A percentile compares a stretch with the other conserved stretches of the same genome.
These are phyloP conservation scores for Scaptomyza reducta DNA, from an alignment of 2,888 invertebrate genomes.

Conservation along the genomic window DNA sequence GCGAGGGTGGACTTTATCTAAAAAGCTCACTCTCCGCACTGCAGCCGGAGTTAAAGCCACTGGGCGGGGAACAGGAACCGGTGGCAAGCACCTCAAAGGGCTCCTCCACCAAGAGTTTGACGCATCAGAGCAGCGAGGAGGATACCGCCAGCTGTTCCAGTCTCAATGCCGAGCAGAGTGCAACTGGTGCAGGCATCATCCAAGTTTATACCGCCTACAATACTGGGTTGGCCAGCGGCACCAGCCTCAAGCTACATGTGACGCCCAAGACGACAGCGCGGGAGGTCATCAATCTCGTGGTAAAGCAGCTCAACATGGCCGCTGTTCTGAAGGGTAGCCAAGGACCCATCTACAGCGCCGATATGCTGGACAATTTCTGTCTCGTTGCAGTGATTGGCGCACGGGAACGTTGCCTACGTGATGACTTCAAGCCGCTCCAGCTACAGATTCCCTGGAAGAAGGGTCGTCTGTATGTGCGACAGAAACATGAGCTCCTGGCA, in stretches of 20 bases:
- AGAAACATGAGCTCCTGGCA: constrained; percentile 94
- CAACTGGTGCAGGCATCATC: constrained; percentile 82
- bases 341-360: constrained; percentile 93
- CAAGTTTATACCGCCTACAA: constrained; percentile 98
- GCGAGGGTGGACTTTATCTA: constrained; percentile 83
- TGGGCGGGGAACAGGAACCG: constrained; percentile 59
- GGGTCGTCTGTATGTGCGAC: constrained; percentile 95
- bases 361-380: constrained; percentile 94
- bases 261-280: constrained; percentile 96
- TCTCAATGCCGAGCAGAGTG: constrained; percentile 58
- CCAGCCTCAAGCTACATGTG: constrained; percentile 96
- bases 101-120: constrained; percentile 72
- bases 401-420: constrained; percentile 95
- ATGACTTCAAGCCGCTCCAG: constrained; percentile 96
- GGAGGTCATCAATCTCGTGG: constrained; percentile 97
- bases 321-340: constrained; percentile 93
- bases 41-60: constrained; percentile 85
- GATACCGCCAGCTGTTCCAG: constrained; percentile 77
- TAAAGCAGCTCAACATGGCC: constrained; percentile 97
- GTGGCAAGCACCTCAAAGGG: constrained; percentile 67
- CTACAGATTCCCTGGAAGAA: constrained; percentile 98
- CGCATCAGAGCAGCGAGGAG: constrained; percentile 80
- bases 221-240: constrained; percentile 96
- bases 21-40: constrained; percentile 86
- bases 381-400: constrained; percentile 98